A percentile compares a stretch with the other conserved stretches of the same genome.
Evolutionary conservation across 1,140 invertebrate genomes (phyloP).

Genomic region (Drosophila erecta): DNA sequence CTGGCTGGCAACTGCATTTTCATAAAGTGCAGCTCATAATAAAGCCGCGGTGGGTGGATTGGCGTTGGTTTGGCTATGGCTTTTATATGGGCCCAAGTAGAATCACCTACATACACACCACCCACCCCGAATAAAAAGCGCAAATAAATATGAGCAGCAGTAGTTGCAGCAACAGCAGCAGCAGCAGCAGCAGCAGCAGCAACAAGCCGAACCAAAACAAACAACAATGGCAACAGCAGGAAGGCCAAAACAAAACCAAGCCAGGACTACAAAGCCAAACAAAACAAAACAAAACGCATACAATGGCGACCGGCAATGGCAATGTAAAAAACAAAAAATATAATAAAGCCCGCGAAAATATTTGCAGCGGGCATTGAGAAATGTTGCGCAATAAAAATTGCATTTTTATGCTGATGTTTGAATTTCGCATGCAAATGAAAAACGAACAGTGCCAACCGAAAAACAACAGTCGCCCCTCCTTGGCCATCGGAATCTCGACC

Average conservation of each 20-base stretch:
- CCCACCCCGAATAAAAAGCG: slow-evolving; percentile 56
- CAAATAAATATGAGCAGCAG: slow-evolving; percentile 69
- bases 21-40: slow-evolving; percentile 83
- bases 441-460: slow-evolving; percentile 62
- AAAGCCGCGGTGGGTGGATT: slow-evolving; percentile 28
- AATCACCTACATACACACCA: slow-evolving; percentile 21
- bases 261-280: not conserved
- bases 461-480: slow-evolving; percentile 22
- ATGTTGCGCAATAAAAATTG: slow-evolving; percentile 83
- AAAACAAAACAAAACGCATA: not conserved
- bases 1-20: slow-evolving; percentile 72
- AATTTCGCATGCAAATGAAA: slow-evolving; percentile 82
- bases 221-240: slow-evolving; percentile 43
- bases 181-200: slow-evolving; percentile 50
- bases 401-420: slow-evolving; percentile 83
- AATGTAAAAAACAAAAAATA: slow-evolving; percentile 37
- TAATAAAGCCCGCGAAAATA: slow-evolving; percentile 83
- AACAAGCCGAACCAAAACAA: slow-evolving; percentile 70
- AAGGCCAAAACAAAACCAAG: slow-evolving; percentile 49
- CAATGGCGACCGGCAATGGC: not conserved
- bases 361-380: slow-evolving; percentile 81
- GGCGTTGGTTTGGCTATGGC: not conserved
- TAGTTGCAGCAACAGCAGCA: slow-evolving; percentile 10
- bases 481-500: too few species aligned
- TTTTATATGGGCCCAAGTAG: not conserved